Base-by-base conservation (phyloP, 1,140 invertebrate genomes). In the Drosophila nasuta region DNA sequence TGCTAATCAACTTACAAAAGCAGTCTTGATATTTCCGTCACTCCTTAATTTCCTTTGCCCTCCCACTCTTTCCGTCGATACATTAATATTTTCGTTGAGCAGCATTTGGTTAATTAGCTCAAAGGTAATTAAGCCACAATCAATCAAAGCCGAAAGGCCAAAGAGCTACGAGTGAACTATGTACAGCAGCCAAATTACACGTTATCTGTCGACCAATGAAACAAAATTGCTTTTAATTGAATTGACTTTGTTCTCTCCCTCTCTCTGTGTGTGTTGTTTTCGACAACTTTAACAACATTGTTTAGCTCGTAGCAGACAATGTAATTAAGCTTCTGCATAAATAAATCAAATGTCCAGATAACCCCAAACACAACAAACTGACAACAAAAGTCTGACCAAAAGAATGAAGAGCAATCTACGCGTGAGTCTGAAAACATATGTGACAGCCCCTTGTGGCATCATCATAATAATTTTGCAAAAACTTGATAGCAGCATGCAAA, bases 211-310 rank as follows among this genome's bases (percentile, higher is more conserved):
- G 30, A 20, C 51, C 41, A 45, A 77, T 20, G 38, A 30, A 76
- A 59, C 54, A 65, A 65, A 78, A 48, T 78, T 78, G 65, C 57
- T 68, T 66, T 38, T 78, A 78, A 75, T 78, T 78, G 72, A 78
- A 78, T 78, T 75, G 54, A 59, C 60, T 75, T 41, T 4, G 30
- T 49, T 71, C 20, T 62, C 28, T 49, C 5, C 20, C 20, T 4
- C 3, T 25, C 20, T 25, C 20, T 25, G 20, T 25, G 20, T 25
- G 20, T 25, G 20, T 25, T 25, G 28, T 25, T 60, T 74, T 56
- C 65, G 66, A 74, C 65, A 74, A 62, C 57, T 69, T 68, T 45
- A 49, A 35, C 57, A 68, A 56, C 41, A 56, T 54, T 60, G 35
- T 60, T 62, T 30, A 13, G 28, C 20, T 51, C 30, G 7, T n/a